Evolutionary conservation across 92 coral and sea anemone species (phyloP).

Genomic region (Micromussa lordhowensis): DNA sequence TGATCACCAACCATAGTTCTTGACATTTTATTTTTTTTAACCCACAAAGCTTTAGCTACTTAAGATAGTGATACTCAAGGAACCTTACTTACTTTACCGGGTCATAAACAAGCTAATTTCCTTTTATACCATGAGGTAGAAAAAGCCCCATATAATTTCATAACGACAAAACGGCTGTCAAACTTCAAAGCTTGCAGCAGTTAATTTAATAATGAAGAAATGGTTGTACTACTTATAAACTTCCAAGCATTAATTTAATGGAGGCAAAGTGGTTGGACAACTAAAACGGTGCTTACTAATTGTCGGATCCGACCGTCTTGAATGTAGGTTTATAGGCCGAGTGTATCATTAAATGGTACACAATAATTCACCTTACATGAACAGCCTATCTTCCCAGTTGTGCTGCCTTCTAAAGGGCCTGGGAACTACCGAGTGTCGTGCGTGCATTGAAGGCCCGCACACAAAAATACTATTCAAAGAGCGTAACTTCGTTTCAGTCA

Average conservation of each 20-base stretch:
- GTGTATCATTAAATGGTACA: not conserved
- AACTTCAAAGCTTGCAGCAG: too few relatives aligned
- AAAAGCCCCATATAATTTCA: not conserved
- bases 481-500: not conserved
- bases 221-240: too few relatives aligned
- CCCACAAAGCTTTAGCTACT: slow-evolving; percentile 6
- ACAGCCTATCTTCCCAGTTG: not conserved
- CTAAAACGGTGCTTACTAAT: not conserved
- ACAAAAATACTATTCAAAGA: not conserved
- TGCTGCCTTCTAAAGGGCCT: not conserved
- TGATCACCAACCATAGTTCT: too few relatives aligned
- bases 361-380: not conserved
- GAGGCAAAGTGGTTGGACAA: not conserved
- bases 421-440: not conserved
- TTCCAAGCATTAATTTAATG: not conserved
- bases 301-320: not conserved
- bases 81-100: not conserved
- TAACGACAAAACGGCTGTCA: not conserved
- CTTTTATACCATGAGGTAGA: not conserved
- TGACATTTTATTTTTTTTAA: not conserved
- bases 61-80: not conserved
- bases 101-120: not conserved
- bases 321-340: not conserved
- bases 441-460: not conserved
- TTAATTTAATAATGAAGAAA: too few relatives aligned